phyloP scores from a whole-genome alignment of 2,888 invertebrate genomes.

The Gisinianus flammeolus region DNA sequence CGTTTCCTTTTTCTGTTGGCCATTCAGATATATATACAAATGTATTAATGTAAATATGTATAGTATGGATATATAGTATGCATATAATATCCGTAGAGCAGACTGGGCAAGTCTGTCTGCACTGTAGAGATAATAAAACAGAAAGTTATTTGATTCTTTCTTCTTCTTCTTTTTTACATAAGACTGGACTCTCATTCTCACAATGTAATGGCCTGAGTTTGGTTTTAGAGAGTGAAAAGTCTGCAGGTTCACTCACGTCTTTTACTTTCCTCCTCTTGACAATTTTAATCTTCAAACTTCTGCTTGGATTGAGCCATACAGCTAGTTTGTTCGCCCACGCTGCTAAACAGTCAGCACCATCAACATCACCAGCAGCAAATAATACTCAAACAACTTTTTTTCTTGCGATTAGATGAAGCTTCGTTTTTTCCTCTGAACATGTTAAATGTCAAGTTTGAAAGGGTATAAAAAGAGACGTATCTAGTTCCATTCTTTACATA shows the following conservation, averaged over 20 bases:
- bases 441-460: no score
- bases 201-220: not conserved
- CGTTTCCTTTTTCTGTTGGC: not conserved
- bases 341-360: not conserved
- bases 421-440: no score
- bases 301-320: not conserved
- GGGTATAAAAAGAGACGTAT: not conserved
- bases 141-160: not conserved
- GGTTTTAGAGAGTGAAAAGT: no score
- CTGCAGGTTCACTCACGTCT: not conserved
- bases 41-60: no score
- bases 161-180: not conserved
- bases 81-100: no score
- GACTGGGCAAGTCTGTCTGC: no score
- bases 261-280: not conserved
- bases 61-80: no score
- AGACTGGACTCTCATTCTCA: no score
- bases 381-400: not conserved
- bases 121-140: not conserved
- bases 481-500: not conserved
- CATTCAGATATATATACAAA: no score
- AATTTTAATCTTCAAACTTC: conserved; percentile 21
- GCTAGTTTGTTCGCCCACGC: not conserved
- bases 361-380: not conserved
- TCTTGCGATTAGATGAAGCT: not conserved